Percentiles rank a stretch among this genome's conserved stretches.
Conservation (phyloP, 2,113 vertebrate genomes). For the Oncorhynchus keta region DNA sequence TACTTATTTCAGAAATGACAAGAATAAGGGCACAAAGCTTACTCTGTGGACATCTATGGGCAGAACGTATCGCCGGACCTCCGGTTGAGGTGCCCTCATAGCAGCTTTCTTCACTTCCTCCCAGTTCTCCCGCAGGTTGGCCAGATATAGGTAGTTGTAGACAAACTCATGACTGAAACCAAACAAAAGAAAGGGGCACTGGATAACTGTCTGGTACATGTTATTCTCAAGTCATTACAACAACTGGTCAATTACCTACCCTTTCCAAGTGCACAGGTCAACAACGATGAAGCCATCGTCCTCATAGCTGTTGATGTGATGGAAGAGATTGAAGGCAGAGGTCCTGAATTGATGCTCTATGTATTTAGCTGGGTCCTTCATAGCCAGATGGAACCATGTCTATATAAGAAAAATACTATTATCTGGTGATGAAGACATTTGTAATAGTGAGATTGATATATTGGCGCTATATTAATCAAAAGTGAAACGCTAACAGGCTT, state of each 20-base stretch:
- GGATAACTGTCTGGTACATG: too few relatives aligned
- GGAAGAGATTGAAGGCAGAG: conserved; percentile 86
- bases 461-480: too few relatives aligned
- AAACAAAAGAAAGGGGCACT: not conserved
- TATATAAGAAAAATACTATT: conserved; percentile 37
- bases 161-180: conserved; percentile 64
- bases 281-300: conserved; percentile 82
- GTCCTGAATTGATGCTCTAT: conserved; percentile 82
- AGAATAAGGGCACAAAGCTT: not conserved
- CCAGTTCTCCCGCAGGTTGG: conserved; percentile 84
- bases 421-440: not conserved
- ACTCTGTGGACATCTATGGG: conserved; percentile 70
- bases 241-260: conserved; percentile 45
- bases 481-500: too few relatives aligned
- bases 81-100: conserved; percentile 83
- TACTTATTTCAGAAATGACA: too few relatives aligned
- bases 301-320: conserved; percentile 88
- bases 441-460: too few relatives aligned
- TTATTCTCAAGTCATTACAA: not conserved
- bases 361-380: conserved; percentile 79
- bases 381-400: conserved; percentile 87
- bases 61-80: conserved; percentile 84
- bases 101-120: conserved; percentile 84
- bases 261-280: conserved; percentile 89
- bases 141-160: conserved; percentile 88